Evolutionary conservation across 2,113 vertebrate genomes (phyloP).

Genomic region (Colius striatus): DNA sequence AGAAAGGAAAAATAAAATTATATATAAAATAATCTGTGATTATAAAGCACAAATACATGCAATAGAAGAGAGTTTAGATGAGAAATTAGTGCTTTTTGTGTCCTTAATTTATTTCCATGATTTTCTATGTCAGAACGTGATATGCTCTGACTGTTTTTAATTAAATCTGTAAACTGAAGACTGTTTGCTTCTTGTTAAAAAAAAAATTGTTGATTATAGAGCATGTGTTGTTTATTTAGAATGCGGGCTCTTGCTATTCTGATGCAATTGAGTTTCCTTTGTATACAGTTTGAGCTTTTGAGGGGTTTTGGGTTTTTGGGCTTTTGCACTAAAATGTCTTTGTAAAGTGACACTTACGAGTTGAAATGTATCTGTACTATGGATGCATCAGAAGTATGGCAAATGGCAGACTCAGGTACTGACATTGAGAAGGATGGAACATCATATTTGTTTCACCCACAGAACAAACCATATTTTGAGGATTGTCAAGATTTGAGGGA

Average conservation of each 20-base stretch:
- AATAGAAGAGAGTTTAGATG: background rate
- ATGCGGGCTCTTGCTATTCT: background rate
- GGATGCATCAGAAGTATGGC: background rate
- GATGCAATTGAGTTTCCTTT: background rate
- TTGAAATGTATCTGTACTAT: background rate
- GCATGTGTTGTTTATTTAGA: background rate
- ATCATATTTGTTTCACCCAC: background rate
- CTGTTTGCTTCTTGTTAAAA: background rate
- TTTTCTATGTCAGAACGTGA: background rate
- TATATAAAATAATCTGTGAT: background rate
- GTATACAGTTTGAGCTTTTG: background rate
- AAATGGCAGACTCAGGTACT: background rate
- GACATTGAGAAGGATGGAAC: background rate
- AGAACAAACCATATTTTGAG: background rate
- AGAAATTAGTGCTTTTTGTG: background rate
- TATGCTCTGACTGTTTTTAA: conserved; percentile 19
- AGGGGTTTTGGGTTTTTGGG: background rate
- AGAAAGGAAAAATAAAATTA: background rate
- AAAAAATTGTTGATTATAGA: background rate
- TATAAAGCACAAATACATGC: background rate
- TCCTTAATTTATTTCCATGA: conserved; percentile 1
- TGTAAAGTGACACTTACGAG: background rate
- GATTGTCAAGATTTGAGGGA: background rate
- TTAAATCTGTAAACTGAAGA: conserved; percentile 21
- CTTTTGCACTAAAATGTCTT: background rate